Percentiles rank a stretch among this genome's conserved stretches.
Evolutionary conservation across 2,113 vertebrate genomes (phyloP).

Genomic region (Sinocyclocheilus anophthalmus): DNA sequence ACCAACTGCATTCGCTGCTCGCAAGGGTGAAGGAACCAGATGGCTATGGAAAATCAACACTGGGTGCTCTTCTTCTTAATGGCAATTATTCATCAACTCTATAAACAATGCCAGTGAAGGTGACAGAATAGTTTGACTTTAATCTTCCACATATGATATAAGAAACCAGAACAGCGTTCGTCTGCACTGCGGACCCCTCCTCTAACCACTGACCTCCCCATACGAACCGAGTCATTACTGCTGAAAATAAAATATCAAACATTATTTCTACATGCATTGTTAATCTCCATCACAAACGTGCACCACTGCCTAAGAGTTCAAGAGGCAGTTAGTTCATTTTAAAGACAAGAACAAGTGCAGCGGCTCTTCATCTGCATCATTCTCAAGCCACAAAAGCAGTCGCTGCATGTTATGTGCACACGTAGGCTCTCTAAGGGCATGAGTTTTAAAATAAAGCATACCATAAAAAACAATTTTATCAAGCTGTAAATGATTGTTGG

Average conservation of each 20-base stretch:
- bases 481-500: no score
- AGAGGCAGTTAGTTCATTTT: conserved; percentile 80
- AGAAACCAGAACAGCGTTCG: not conserved
- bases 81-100: conserved; percentile 34
- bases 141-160: not conserved
- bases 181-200: not conserved
- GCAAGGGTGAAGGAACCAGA: conserved; percentile 43
- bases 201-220: not conserved
- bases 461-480: no score
- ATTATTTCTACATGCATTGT: conserved; percentile 52
- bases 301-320: conserved; percentile 66
- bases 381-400: not conserved
- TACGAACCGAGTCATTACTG: conserved; percentile 6
- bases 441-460: not conserved
- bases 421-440: not conserved
- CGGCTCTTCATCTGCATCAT: conserved; percentile 77
- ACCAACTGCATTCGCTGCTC: conserved; percentile 43
- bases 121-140: conserved; percentile 15
- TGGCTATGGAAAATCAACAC: conserved; percentile 35
- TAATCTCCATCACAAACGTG: conserved; percentile 80
- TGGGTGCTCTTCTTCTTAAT: conserved; percentile 35
- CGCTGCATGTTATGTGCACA: conserved; percentile 69
- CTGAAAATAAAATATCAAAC: conserved; percentile 53
- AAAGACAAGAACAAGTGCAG: conserved; percentile 68
- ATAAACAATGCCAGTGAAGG: conserved; percentile 7